Evolutionary conservation across 2,113 vertebrate species (phyloP).

Genomic region (Pygoscelis antarcticus): DNA sequence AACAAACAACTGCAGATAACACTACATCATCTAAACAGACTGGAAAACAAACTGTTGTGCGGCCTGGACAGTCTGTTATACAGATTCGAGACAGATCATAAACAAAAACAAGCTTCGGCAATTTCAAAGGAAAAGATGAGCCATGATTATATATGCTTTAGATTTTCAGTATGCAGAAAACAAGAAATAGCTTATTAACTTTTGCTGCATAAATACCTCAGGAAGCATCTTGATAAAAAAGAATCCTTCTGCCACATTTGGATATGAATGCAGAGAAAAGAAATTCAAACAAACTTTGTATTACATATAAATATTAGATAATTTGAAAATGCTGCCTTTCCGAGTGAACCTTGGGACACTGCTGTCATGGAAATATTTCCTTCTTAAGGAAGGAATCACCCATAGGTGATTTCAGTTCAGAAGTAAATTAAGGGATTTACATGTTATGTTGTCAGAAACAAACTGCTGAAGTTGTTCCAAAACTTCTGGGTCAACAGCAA

Average conservation of each 20-base stretch:
- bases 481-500: neutral
- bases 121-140: conserved; percentile 33
- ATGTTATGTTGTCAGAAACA: neutral
- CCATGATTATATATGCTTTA: neutral
- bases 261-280: neutral
- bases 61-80: conserved; percentile 45
- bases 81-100: conserved; percentile 18
- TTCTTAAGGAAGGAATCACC: neutral
- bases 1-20: conserved; percentile 58
- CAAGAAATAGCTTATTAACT: neutral
- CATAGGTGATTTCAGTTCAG: neutral
- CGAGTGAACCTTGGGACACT: neutral
- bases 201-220: neutral
- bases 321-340: neutral
- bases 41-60: conserved; percentile 52
- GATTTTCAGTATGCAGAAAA: neutral
- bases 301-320: neutral
- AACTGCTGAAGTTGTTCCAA: neutral
- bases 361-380: neutral
- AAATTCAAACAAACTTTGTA: neutral
- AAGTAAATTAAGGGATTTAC: neutral
- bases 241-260: neutral
- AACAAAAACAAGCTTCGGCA: conserved; percentile 32
- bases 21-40: conserved; percentile 48
- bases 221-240: neutral